phyloP scores from a whole-genome alignment of 2,797 vertebrate species.

The Parotocinclus haroldoi region DNA sequence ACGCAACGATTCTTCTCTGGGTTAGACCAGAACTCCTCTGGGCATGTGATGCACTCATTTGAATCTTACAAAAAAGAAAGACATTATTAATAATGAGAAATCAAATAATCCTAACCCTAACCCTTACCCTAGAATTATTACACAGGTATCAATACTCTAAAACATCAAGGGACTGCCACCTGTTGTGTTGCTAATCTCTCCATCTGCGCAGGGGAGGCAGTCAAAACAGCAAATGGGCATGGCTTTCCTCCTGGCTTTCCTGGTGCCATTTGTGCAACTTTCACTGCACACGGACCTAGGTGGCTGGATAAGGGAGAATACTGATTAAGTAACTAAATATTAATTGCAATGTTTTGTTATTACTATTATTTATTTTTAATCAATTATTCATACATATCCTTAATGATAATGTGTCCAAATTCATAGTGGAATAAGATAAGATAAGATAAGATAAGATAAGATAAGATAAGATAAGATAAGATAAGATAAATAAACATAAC shows the following conservation, averaged over 20 bases:
- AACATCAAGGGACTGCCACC: conserved; percentile 28
- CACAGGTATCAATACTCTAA: neutral
- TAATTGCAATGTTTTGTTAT: neutral
- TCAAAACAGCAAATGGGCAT: conserved; percentile 59
- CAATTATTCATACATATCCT: too few relatives aligned
- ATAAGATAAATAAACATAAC: too few relatives aligned
- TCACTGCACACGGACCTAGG: conserved; percentile 55
- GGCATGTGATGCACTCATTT: conserved; percentile 61
- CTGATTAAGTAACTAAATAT: neutral
- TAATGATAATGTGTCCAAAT: too few relatives aligned
- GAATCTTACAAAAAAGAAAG: conserved; percentile 51
- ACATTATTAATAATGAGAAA: neutral
- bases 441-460: too few relatives aligned
- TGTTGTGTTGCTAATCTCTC: conserved; percentile 55
- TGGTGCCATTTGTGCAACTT: conserved; percentile 52
- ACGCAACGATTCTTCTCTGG: conserved; percentile 54
- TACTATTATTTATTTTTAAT: neutral
- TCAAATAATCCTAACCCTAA: too few relatives aligned
- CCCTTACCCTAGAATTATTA: too few relatives aligned
- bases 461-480: too few relatives aligned
- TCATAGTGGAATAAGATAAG: too few relatives aligned
- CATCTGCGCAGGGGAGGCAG: conserved; percentile 50
- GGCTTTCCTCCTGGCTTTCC: conserved; percentile 37
- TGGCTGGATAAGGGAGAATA: conserved; percentile 29
- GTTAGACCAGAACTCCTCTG: conserved; percentile 69